Evolutionary conservation across 2,113 vertebrate genomes (phyloP), one percentile per base, ranked within the genome.

Genomic region (Carassius gibelio): DNA sequence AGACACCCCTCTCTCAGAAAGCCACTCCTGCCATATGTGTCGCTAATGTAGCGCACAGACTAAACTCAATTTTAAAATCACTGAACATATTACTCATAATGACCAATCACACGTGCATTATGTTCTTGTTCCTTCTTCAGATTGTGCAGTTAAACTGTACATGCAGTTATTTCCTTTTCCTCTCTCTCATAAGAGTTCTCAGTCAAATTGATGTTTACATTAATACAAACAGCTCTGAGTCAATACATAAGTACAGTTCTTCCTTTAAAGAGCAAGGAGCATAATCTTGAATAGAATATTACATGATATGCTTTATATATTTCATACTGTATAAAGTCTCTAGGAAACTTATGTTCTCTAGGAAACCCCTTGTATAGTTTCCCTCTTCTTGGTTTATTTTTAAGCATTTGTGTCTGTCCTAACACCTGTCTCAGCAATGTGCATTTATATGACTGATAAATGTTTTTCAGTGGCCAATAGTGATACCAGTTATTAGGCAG

Each of bases 11-110:
- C 71, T 88, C 11, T 50, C 59, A 64, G 48, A 71, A 89, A 87
- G 88, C 92, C 91, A 88, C 92, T 92, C 92, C 89, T 85, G 88
- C 83, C 87, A 68, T 38, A 38, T 84, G 81, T 57, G 81, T 82
- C 87, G 81, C 62, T 71, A 36, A 82, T 82, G 87, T 4, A 57
- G 30, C 26, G 66, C 57, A 11, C 81, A 82, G 48, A 82, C 81
- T 82, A 61, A 78, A 78, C 55, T 78, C 38, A 0, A 11, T 52
- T 69, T 78, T 86, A 52, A 84, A 79, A 71, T 57, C 26, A 82
- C 66, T 72, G 8, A 38, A 71, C 11, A 72, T 36, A 34, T 82
- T 55, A 34, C 76, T 78, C 76, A 57, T 14, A 78, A 61, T 26
- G n/a, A 9, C 61, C 76, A 38, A 2, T 3, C 30, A 61, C 52